Evolutionary conservation across 1,140 invertebrate genomes (phyloP), one percentile per base, ranked within the genome.

Genomic region (Tachypleus tridentatus): DNA sequence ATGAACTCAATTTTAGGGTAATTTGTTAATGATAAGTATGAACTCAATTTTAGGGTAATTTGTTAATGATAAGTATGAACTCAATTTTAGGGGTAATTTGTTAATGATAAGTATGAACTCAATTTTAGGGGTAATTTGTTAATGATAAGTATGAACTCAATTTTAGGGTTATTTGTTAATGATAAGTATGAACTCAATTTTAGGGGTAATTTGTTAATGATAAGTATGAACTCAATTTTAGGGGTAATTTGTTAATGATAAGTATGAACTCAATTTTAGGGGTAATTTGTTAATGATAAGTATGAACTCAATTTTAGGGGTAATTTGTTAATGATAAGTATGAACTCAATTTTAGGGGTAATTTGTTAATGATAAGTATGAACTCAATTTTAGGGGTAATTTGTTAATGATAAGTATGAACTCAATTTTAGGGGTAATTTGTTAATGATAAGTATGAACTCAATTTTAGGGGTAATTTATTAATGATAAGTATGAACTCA

Each of bases 231-330:
- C 71, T 50, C 63, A 69, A 58, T 69, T 68, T 58, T 73, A 77
- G 74, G 95, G 93, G 49, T 82, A n/a, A n/a, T n/a, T n/a, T n/a
- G n/a, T n/a, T n/a, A n/a, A n/a, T 29, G 29, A 29, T 96, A 29
- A 29, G 29, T 29, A 54, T n/a, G n/a, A 8, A 29, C 71, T 50
- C 63, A 69, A 58, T 69, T 68, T 58, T 73, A 77, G 74, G 95
- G 93, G 49, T 82, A n/a, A n/a, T n/a, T n/a, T n/a, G n/a, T n/a
- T n/a, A n/a, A n/a, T 29, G 29, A 29, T 96, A 29, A 29, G 29
- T 29, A 54, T n/a, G n/a, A 8, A 29, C 71, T 50, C 63, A 69
- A 58, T 69, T 68, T 58, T 73, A 77, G 74, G 95, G 93, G 49
- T 82, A n/a, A n/a, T n/a, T n/a, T n/a, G n/a, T n/a, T n/a, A n/a